Base-by-base conservation (phyloP, 2,888 invertebrate genomes). In the Oeneis ivallda region DNA sequence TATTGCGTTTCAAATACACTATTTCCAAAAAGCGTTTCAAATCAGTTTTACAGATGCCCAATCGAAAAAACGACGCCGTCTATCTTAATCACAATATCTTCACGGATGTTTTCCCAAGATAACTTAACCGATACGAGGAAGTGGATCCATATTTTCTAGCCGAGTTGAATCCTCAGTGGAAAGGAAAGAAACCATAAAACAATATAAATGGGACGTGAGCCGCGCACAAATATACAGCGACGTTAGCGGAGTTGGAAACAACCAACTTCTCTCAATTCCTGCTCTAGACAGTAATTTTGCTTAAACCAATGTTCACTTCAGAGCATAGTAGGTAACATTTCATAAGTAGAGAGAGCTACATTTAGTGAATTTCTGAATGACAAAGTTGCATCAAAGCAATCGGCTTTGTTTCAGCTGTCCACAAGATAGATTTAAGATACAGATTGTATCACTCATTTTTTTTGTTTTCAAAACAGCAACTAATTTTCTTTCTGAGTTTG, bases 121-220 rank as follows among this genome's bases (percentile, higher is more conserved):
- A 81, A 81, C 80, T 81, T 83, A 80, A 78, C 76, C 49, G 77
- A 75, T 72, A 72, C 70, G 74, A 77, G 75, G 76, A 80, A 85
- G 80, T 77, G 78, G 76, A 81, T 79, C 79, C 79, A 78, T 80
- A 82, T 85, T 81, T 84, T 82, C 79, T 76, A 80, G 77, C 75
- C 77, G 75, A 76, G 74, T 75, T 78, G 74, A 73, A 81, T 77
- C 78, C 79, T 76, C 76, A 74, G 79, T 76, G 80, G 82, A 77
- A 79, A 82, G 81, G 83, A 85, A 85, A 84, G 84, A 79, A 82
- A 82, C 85, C 86, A 86, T 87, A 88, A 86, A 88, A 86, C 87
- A 86, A 85, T 87, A 87, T 86, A 86, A 87, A 88, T 87, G 86
- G 83, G 83, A 87, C 86, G 84, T 86, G 83, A 77, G 78, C 75